Base-by-base conservation (phyloP, 2,797 vertebrate species). In the Spinibarbus caldwelli region DNA sequence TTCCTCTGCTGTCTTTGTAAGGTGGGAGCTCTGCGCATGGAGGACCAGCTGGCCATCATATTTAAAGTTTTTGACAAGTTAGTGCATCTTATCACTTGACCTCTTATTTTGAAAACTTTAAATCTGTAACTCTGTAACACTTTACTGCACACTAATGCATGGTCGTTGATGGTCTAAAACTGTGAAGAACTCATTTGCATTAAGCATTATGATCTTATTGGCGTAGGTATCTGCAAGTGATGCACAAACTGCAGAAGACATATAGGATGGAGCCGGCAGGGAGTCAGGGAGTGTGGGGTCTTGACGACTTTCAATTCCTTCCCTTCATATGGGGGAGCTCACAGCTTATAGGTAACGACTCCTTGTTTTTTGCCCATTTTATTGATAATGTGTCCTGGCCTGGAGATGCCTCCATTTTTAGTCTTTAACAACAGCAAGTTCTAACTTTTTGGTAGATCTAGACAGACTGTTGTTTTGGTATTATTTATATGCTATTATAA, bases 261-360 rank as follows among this genome's bases (percentile, higher is more conserved):
- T 99, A 99, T 92, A 94, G 98, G 80, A 99, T 99, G 98, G 98
- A 99, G 91, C 98, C 98, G 0, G 98, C 98, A 0, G 98, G 98
- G 83, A 99, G 98, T 92, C 98, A 99, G 92, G 98, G 98, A 0
- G 98, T 99, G 77, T 99, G 98, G 98, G 98, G 97, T 79, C 95
- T 99, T 86, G 98, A 99, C 4, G 97, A 99, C 92, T 99, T 99
- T 92, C 98, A 99, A 72, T 99, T 99, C 81, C 94, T 99, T 29
- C 98, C 98, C 84, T 99, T 99, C 93, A 97, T 99, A 85, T 99
- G 98, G 97, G 97, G 98, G 87, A 99, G 98, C 86, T 95, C 98
- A 4, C 98, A 99, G 92, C 96, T 99, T 79, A 89, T 99, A 95
- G 97, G 98, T 99, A 95, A 92, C n/a, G 26, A 19, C 14, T 64